phyloP scores from a whole-genome alignment of 2,113 vertebrate genomes.

The Ondatra zibethicus region DNA sequence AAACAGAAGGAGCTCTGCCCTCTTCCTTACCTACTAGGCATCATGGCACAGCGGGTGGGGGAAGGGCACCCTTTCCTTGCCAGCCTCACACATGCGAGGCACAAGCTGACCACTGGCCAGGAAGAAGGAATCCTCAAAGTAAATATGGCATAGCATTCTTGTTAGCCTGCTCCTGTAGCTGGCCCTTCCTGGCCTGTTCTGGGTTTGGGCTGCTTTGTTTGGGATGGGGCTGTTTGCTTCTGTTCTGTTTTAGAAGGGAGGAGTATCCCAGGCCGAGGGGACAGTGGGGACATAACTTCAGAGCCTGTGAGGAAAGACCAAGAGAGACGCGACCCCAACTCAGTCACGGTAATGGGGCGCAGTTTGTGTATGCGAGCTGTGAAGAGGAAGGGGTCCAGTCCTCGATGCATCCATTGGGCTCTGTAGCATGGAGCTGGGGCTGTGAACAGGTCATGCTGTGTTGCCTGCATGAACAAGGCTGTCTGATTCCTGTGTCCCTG shows the following conservation, averaged over 20 bases:
- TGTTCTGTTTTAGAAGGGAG: not conserved
- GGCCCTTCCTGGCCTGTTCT: not conserved
- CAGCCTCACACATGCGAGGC: not conserved
- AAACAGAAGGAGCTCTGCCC: not conserved
- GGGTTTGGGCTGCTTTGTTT: not conserved
- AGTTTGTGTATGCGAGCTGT: not conserved
- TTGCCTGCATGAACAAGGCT: not conserved
- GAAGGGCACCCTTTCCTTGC: no score
- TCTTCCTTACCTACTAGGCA: not conserved
- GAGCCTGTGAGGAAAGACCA: not conserved
- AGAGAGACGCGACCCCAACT: not conserved
- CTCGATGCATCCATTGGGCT: rapidly evolving
- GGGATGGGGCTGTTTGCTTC: not conserved
- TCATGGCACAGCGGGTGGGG: rapidly evolving
- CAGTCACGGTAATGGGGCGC: not conserved
- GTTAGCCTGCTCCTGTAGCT: not conserved
- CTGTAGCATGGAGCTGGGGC: rapidly evolving
- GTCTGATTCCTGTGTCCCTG: no score
- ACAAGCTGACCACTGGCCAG: not conserved
- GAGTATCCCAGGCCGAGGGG: not conserved
- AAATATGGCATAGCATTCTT: not conserved
- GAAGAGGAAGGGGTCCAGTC: not conserved
- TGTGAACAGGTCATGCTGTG: no score
- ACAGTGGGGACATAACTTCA: not conserved
- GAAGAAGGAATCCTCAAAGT: not conserved